phyloP scores from a whole-genome alignment of 30 jellyfish, hydroid and myxozoan species.

The Catostylus mosaicus region DNA sequence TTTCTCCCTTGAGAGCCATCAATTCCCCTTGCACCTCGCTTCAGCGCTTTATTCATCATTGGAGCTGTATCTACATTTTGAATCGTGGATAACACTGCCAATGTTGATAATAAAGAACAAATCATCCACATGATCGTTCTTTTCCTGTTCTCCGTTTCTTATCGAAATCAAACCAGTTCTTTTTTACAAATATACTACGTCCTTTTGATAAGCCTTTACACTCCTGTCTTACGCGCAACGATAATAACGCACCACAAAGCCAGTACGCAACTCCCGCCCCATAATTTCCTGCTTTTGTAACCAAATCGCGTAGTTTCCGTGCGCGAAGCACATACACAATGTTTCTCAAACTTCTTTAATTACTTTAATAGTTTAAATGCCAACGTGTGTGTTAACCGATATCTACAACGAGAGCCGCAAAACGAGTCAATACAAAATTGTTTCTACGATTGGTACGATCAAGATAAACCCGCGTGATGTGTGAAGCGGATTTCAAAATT shows the following conservation, averaged over 20 bases:
- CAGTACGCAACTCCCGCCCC: conserved; percentile 67
- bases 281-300: conserved; percentile 56
- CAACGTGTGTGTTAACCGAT: conserved; percentile 23
- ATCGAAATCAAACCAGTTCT: neutral
- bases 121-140: conserved; percentile 2
- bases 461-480: conserved; percentile 26
- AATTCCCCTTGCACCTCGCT: neutral
- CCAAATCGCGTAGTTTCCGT: conserved; percentile 36
- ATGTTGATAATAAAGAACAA: neutral
- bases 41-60: neutral
- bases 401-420: neutral
- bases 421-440: neutral
- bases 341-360: conserved; percentile 23
- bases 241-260: conserved; percentile 19
- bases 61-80: neutral
- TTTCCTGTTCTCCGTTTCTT: neutral
- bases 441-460: conserved; percentile 4
- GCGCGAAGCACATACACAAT: conserved; percentile 22
- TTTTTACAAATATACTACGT: neutral
- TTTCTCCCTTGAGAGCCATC: conserved; percentile 7
- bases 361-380: conserved; percentile 20
- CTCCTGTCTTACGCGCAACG: conserved; percentile 23
- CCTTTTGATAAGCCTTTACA: neutral
- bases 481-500: conserved; percentile 22
- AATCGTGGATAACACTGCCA: neutral